Evolutionary conservation across 2,797 vertebrate genomes (phyloP).

Genomic region (Emydoidea blandingii): DNA sequence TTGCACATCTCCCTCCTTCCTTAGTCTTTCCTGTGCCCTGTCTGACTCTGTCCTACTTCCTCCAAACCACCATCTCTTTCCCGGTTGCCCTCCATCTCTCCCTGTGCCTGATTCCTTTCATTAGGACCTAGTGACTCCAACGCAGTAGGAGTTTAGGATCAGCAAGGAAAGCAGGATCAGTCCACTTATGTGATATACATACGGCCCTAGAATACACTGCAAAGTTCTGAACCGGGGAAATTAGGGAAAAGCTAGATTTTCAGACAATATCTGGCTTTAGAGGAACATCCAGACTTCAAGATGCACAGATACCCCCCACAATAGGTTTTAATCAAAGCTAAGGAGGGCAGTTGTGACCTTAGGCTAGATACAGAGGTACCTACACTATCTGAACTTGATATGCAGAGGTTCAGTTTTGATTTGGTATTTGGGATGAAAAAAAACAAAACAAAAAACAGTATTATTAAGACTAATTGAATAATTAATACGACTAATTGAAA

Average conservation of each 20-base stretch:
- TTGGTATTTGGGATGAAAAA: not conserved
- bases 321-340: not conserved
- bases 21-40: not conserved
- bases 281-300: not conserved
- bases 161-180: not conserved
- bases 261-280: not conserved
- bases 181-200: not conserved
- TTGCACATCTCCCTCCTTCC: not conserved
- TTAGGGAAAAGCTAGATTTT: not conserved
- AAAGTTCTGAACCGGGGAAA: not conserved
- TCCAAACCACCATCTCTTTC: not conserved
- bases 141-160: not conserved
- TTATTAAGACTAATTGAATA: not conserved
- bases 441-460: no score
- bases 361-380: not conserved
- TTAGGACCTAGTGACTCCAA: not conserved
- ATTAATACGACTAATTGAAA: not conserved
- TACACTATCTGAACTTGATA: not conserved
- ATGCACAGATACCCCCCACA: not conserved
- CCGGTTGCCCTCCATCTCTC: not conserved
- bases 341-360: not conserved
- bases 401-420: not conserved
- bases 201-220: not conserved
- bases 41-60: not conserved
- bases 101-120: not conserved